These are phyloP conservation scores for Ariopsis seemanni DNA, from an alignment of 2,113 vertebrate species.

Conservation along the genomic window DNA sequence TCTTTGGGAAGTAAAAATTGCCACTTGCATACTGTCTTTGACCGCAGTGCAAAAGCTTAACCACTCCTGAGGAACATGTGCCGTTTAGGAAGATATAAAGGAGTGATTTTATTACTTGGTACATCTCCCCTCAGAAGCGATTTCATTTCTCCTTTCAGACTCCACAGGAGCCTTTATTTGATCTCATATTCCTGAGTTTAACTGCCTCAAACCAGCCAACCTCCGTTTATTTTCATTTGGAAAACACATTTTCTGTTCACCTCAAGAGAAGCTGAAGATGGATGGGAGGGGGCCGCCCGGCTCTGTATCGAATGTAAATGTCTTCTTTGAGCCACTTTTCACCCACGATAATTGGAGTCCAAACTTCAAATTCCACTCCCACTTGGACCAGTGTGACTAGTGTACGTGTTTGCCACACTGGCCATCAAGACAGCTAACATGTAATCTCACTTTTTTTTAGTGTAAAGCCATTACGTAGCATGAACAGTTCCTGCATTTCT, in stretches of 20 bases:
- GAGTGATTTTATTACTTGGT: conserved; percentile 81
- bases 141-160: conserved; percentile 78
- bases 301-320: conserved; percentile 69
- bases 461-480: not conserved
- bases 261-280: conserved; percentile 64
- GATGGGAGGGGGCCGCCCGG: conserved; percentile 54
- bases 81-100: conserved; percentile 81
- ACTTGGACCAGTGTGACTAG: conserved; percentile 20
- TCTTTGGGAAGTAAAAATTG: conserved; percentile 75
- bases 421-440: not conserved
- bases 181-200: conserved; percentile 79
- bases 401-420: conserved; percentile 11
- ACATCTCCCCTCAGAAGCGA: conserved; percentile 76
- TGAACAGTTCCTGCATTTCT: not conserved
- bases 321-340: conserved; percentile 66
- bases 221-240: conserved; percentile 82
- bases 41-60: conserved; percentile 67
- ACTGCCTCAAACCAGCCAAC: conserved; percentile 74
- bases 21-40: conserved; percentile 76
- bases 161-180: conserved; percentile 79
- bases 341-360: conserved; percentile 55
- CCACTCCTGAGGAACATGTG: conserved; percentile 73
- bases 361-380: conserved; percentile 62
- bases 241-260: conserved; percentile 79
- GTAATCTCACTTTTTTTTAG: not conserved